Percentiles rank a stretch among this genome's conserved stretches.
Conservation (phyloP, 1,140 invertebrate genomes). For the Rhizoglyphus robini region DNA sequence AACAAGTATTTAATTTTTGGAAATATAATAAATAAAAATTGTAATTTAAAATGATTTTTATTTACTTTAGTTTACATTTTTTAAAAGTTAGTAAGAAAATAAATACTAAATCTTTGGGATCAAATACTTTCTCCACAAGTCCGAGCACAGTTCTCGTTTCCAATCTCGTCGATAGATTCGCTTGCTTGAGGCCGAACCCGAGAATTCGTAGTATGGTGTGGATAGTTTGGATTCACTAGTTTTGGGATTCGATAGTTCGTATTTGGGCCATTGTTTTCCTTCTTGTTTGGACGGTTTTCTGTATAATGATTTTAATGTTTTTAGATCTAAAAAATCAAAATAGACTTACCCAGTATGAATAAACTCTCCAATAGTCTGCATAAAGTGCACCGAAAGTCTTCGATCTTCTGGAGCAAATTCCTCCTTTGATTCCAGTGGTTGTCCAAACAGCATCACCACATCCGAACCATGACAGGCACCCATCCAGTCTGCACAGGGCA, state of each 20-base stretch:
- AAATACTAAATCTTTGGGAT: no score
- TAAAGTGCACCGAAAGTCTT: background rate
- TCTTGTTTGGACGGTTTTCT: background rate
- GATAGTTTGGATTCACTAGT: background rate
- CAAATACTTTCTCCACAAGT: no score
- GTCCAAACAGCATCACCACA: background rate
- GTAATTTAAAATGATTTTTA: no score
- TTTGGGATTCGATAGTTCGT: background rate
- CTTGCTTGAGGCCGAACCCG: no score
- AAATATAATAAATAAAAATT: no score
- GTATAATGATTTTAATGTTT: background rate
- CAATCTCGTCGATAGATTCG: no score
- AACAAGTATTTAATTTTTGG: no score
- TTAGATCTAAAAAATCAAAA: background rate
- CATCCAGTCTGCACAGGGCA: slow-evolving; percentile 13
- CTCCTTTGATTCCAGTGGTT: background rate
- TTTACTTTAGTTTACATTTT: no score
- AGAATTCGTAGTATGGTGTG: no score
- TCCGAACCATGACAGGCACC: slow-evolving; percentile 4
- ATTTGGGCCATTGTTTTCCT: background rate
- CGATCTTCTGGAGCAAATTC: background rate
- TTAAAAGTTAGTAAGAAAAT: no score
- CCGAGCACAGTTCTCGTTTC: no score
- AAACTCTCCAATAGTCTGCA: slow-evolving; percentile 8
- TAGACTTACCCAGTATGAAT: background rate